A percentile compares a stretch with the other conserved stretches of the same genome.
Evolutionary conservation across 2,888 invertebrate genomes (phyloP).

Genomic region (Cylloceria caligata): DNA sequence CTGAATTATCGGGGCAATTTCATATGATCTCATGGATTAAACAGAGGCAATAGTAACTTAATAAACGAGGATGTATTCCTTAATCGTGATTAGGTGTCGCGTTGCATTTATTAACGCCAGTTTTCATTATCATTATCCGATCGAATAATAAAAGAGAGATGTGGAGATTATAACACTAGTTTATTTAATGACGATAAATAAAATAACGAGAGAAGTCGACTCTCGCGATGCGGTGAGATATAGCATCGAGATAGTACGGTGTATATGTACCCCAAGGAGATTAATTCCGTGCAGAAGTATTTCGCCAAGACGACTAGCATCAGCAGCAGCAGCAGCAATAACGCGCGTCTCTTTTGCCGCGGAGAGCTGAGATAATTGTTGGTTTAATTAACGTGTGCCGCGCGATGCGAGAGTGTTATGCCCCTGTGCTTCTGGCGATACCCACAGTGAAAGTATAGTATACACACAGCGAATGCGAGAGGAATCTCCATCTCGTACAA

Average conservation of each 20-base stretch:
- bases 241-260: slow-evolving; percentile 46
- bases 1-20: slow-evolving; percentile 54
- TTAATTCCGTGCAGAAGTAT: slow-evolving; percentile 56
- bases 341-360: slow-evolving; percentile 59
- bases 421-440: slow-evolving; percentile 39
- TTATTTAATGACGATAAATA: slow-evolving; percentile 65
- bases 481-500: slow-evolving; percentile 29
- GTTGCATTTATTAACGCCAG: slow-evolving; percentile 65
- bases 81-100: slow-evolving; percentile 66
- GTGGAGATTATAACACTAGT: slow-evolving; percentile 61
- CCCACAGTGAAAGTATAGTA: slow-evolving; percentile 62
- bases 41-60: background rate
- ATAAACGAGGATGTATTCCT: slow-evolving; percentile 55
- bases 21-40: slow-evolving; percentile 46
- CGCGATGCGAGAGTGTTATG: slow-evolving; percentile 43
- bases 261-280: slow-evolving; percentile 32
- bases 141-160: slow-evolving; percentile 18
- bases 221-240: slow-evolving; percentile 57
- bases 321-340: slow-evolving; percentile 42
- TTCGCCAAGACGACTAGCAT: slow-evolving; percentile 47
- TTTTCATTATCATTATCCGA: slow-evolving; percentile 62
- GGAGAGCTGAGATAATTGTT: slow-evolving; percentile 66
- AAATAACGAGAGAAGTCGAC: slow-evolving; percentile 54
- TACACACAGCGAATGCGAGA: slow-evolving; percentile 6
- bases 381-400: slow-evolving; percentile 65